These are phyloP conservation scores for Merodon equestris DNA, from an alignment of 2,888 invertebrate genomes.

Conservation along the genomic window DNA sequence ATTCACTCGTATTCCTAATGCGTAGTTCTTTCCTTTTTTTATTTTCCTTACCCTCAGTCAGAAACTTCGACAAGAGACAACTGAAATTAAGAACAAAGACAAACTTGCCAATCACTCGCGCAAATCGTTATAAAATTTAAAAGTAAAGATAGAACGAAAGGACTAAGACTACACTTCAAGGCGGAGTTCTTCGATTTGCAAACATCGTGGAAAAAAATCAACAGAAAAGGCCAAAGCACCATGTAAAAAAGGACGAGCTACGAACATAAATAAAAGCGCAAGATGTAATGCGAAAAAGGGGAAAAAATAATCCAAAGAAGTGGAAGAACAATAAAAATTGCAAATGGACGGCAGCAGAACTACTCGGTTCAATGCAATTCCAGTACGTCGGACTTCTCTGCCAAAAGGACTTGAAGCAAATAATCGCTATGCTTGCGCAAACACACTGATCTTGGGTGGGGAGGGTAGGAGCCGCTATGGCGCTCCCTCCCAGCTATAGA, in stretches of 20 bases:
- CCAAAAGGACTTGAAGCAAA: slow-evolving; percentile 56
- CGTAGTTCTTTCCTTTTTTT: slow-evolving; percentile 38
- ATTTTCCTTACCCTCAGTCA: slow-evolving; percentile 30
- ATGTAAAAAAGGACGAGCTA: slow-evolving; percentile 35
- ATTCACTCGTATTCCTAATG: slow-evolving; percentile 56
- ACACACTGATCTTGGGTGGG: slow-evolving; percentile 43
- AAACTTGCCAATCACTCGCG: slow-evolving; percentile 65
- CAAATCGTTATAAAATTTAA: slow-evolving; percentile 62
- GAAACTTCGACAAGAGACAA: slow-evolving; percentile 40
- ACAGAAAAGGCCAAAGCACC: slow-evolving; percentile 36
- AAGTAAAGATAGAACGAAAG: slow-evolving; percentile 32
- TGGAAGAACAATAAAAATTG: slow-evolving; percentile 38
- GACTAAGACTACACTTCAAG: slow-evolving; percentile 22
- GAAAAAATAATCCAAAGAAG: slow-evolving; percentile 24
- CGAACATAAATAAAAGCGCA: slow-evolving; percentile 53
- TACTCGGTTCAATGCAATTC: slow-evolving; percentile 32
- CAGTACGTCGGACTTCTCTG: slow-evolving; percentile 39
- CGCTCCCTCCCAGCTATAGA: slow-evolving; percentile 31
- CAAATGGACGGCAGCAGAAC: slow-evolving; percentile 7
- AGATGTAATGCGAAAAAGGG: slow-evolving; percentile 12
- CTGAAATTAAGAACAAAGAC: slow-evolving; percentile 62
- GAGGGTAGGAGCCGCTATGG: slow-evolving; percentile 1
- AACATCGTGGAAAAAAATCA: slow-evolving; percentile 51
- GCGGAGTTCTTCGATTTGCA: slow-evolving; percentile 50
- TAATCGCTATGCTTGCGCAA: slow-evolving; percentile 53